Evolutionary conservation across 53 echinoderm and acorn worm genomes (phyloP).

Genomic region (Crossaster papposus): DNA sequence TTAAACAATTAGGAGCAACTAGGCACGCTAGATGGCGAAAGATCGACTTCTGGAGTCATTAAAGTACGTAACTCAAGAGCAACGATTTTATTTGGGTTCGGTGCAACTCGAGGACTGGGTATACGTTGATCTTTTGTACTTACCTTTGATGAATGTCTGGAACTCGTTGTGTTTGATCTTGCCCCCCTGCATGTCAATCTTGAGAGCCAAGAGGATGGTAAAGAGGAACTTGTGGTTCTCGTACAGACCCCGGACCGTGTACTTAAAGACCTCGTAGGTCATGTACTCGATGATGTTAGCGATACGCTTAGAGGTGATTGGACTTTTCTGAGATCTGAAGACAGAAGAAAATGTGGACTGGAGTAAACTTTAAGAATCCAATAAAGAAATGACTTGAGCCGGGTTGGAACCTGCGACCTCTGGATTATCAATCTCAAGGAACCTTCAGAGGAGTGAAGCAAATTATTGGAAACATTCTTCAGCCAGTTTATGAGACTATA

Average conservation of each 20-base stretch:
- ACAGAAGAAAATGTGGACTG: neutral
- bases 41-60: no score
- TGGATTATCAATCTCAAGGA: no score
- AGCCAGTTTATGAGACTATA: no score
- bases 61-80: no score
- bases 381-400: neutral
- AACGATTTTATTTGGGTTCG: no score
- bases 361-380: no score
- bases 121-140: neutral
- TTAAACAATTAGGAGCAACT: no score
- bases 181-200: constrained; percentile 93
- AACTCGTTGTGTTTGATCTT: constrained; percentile 97
- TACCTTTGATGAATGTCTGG: constrained; percentile 95
- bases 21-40: no score
- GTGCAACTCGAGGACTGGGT: neutral
- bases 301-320: constrained; percentile 94
- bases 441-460: no score
- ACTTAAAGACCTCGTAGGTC: constrained; percentile 93
- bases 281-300: constrained; percentile 97
- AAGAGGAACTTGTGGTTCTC: constrained; percentile 99
- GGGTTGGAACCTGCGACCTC: neutral
- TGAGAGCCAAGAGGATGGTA: constrained; percentile 92
- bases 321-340: constrained; percentile 89
- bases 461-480: no score
- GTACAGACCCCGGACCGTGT: constrained; percentile 94